These are phyloP conservation scores for Palythoa grandiflora DNA, from an alignment of 92 coral and sea anemone genomes.

Conservation along the genomic window DNA sequence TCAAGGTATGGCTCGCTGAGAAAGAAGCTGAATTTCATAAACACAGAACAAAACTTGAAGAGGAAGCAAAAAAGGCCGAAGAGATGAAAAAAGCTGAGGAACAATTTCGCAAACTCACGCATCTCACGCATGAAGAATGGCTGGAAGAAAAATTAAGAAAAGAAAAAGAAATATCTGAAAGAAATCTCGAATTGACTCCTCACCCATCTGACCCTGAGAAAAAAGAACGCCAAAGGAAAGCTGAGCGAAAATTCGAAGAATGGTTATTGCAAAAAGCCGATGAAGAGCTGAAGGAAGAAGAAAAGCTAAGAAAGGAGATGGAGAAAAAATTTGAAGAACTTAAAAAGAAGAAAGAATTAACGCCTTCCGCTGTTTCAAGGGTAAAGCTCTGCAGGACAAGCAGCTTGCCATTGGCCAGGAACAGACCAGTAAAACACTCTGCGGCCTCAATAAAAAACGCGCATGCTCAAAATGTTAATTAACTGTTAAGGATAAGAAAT, in stretches of 20 bases:
- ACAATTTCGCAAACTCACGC: conserved; percentile 18
- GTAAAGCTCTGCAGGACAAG: conserved; percentile 22
- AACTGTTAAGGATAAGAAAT: not conserved
- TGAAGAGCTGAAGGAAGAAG: conserved; percentile 44
- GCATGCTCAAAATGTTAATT: not conserved
- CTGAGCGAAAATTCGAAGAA: conserved; percentile 25
- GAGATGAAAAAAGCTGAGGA: conserved; percentile 34
- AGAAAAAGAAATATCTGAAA: conserved; percentile 12
- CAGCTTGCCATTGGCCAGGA: conserved; percentile 11
- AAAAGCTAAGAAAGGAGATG: conserved; percentile 27
- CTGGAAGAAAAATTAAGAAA: conserved; percentile 25
- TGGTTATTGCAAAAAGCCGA: conserved; percentile 34
- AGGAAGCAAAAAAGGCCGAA: conserved; percentile 34
- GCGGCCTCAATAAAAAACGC: not conserved
- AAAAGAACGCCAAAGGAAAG: conserved; percentile 30
- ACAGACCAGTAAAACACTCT: conserved; percentile 7
- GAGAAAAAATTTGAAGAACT: conserved; percentile 41
- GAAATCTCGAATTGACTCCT: not conserved
- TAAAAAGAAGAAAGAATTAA: conserved; percentile 22
- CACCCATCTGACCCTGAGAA: not conserved
- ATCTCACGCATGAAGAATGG: conserved; percentile 41
- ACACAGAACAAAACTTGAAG: conserved; percentile 11
- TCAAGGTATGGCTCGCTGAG: conserved; percentile 24
- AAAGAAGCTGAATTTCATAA: conserved; percentile 35
- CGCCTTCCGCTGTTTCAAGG: conserved; percentile 3